Percentiles rank a stretch among this genome's conserved stretches.
Conservation (phyloP, 1,140 invertebrate genomes). For the Eulimnadia texana region DNA sequence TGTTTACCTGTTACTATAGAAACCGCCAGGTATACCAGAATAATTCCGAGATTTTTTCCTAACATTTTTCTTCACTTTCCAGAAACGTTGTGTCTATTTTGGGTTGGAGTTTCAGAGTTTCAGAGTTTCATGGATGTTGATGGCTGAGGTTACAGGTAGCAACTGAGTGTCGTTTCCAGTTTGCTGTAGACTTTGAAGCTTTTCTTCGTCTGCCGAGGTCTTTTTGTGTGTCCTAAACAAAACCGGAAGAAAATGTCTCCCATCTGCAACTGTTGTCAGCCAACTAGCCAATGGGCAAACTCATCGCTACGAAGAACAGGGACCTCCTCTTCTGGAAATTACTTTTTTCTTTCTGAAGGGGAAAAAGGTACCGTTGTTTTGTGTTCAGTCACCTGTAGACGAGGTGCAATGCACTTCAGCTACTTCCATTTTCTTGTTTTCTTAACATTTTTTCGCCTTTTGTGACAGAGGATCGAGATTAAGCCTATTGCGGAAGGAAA, state of each 20-base stretch:
- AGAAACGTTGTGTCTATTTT: not conserved
- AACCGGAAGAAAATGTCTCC: not conserved
- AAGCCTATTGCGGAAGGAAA: too few species aligned
- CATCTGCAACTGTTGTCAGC: not conserved
- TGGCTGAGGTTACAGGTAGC: not conserved
- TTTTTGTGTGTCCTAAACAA: not conserved
- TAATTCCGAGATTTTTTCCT: not conserved
- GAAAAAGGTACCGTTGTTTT: not conserved
- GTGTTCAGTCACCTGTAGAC: not conserved
- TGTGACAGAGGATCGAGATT: not conserved
- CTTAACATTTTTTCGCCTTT: not conserved
- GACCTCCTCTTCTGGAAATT: not conserved
- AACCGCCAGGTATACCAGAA: not conserved
- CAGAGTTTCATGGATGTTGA: not conserved
- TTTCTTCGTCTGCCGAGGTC: not conserved
- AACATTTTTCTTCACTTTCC: not conserved
- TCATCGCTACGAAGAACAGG: too few species aligned
- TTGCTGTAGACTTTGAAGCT: not conserved
- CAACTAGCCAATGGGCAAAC: too few species aligned
- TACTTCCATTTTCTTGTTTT: not conserved
- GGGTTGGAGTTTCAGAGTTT: not conserved
- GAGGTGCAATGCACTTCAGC: not conserved
- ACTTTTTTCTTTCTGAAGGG: not conserved
- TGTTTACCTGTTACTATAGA: not conserved
- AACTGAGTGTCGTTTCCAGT: not conserved